Percentiles rank a stretch among this genome's conserved stretches.
phyloP scores from a whole-genome alignment of 1,140 invertebrate species.

The Lasioglossum baleicum region DNA sequence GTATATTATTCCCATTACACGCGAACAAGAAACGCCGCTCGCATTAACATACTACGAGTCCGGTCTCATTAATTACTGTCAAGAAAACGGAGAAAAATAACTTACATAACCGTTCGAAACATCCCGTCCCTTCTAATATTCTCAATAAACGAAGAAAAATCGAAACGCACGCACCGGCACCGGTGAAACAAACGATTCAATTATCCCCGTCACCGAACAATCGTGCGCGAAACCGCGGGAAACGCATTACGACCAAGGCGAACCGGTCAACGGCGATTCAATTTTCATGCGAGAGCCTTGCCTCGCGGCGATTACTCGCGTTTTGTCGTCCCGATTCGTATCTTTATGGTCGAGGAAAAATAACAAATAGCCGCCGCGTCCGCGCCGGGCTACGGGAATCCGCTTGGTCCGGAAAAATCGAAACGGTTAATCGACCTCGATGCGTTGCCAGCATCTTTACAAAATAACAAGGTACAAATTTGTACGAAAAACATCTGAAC shows the following conservation, averaged over 20 bases:
- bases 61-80: slow-evolving; percentile 6
- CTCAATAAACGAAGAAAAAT: not conserved
- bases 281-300: slow-evolving; percentile 9
- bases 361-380: too few relatives aligned
- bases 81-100: not conserved
- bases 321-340: slow-evolving; percentile 20
- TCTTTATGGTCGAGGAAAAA: not conserved
- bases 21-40: not conserved
- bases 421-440: slow-evolving; percentile 25
- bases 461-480: too few relatives aligned
- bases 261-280: not conserved
- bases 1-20: not conserved
- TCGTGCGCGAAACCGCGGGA: not conserved
- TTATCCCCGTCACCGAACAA: slow-evolving; percentile 20
- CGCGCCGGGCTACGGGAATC: not conserved
- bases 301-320: not conserved
- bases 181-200: slow-evolving; percentile 5
- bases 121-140: not conserved
- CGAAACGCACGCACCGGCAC: not conserved
- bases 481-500: too few relatives aligned
- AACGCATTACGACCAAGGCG: slow-evolving; percentile 29
- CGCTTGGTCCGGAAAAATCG: slow-evolving; percentile 7
- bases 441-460: too few relatives aligned
- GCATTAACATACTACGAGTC: not conserved
- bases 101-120: not conserved